Base-by-base conservation (phyloP, 92 coral and sea anemone genomes). In the Pocillopora grandis region DNA sequence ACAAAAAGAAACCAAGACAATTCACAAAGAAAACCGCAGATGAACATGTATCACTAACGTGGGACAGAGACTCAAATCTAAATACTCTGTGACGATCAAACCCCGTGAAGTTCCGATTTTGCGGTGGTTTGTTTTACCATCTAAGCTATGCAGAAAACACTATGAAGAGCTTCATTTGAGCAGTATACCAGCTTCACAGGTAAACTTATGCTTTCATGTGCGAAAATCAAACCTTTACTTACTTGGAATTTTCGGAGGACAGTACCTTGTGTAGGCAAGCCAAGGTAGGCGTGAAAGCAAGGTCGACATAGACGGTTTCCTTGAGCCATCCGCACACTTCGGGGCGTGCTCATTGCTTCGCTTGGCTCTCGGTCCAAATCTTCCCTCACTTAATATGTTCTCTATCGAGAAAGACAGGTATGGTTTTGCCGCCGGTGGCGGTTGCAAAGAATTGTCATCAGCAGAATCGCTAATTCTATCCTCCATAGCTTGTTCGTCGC, bases 241-340 rank as follows among this genome's bases (percentile, higher is more conserved):
- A 97, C 99, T 85, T 78, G 99, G 99, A 62, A 97, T 89, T 85
- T 97, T 97, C 27, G 99, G 99, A 8, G 99, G 99, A 58, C 94
- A 92, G 79, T 97, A 97, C 36, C 99, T 90, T 1, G 99, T 94
- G 79, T 90, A 97, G 14, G 93, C 92, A 16, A 97, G 81, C 99
- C 99, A 97, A 10, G 98, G 98, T 60, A 94, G 74, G 15, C 88
- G 83, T 11, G 49, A 36, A 57, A 66, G 35, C 15, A 84, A 17
- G 2, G 73, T 75, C 76, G 73, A 55, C 10, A 59, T 35, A 16
- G 72, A 42, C 23, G 33, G 56, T 64, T 64, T 74, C 61, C 56
- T 56, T 72, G 49, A 37, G 35, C 48, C 49, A 48, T 52, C 31
- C 1, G 31, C 80, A 73, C 57, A n/a, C 58, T 73, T 83, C 57